These are phyloP conservation scores for Crepidodera aurea DNA, from an alignment of 2,888 invertebrate genomes.

Conservation along the genomic window DNA sequence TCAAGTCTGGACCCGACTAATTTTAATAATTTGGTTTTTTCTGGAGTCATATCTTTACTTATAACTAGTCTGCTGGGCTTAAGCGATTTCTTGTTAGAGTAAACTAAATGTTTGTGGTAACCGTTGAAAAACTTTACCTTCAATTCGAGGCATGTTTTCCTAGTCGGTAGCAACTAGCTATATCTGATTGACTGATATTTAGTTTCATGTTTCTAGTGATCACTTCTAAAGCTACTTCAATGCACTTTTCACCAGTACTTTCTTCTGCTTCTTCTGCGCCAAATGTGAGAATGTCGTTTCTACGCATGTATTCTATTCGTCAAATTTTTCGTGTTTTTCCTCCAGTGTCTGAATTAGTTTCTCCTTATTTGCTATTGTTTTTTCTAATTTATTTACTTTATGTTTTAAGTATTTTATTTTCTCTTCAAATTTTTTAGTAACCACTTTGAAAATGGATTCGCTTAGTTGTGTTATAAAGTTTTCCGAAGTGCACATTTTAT, in stretches of 20 bases:
- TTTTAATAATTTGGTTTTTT: too few relatives aligned
- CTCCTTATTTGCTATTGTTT: not conserved
- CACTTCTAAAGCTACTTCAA: not conserved
- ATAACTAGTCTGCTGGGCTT: too few relatives aligned
- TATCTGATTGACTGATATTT: not conserved
- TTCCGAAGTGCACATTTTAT: too few relatives aligned
- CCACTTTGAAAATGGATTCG: too few relatives aligned
- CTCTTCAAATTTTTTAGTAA: too few relatives aligned
- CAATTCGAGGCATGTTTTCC: not conserved
- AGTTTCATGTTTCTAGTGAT: not conserved
- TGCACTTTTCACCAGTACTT: not conserved
- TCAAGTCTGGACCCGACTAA: too few relatives aligned
- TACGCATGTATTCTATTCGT: not conserved
- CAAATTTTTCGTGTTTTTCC: not conserved
- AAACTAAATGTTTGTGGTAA: not conserved
- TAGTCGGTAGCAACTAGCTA: not conserved
- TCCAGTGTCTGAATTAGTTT: not conserved
- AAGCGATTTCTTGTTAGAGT: too few relatives aligned
- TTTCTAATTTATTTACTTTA: not conserved
- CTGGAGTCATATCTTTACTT: too few relatives aligned
- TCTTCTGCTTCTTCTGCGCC: not conserved
- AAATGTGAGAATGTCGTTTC: not conserved
- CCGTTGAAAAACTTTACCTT: not conserved
- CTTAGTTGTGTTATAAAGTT: too few relatives aligned
- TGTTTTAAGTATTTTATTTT: not conserved